These are phyloP conservation scores for Benthosema pterotum DNA, from an alignment of 2,797 vertebrate species.

Conservation along the genomic window DNA sequence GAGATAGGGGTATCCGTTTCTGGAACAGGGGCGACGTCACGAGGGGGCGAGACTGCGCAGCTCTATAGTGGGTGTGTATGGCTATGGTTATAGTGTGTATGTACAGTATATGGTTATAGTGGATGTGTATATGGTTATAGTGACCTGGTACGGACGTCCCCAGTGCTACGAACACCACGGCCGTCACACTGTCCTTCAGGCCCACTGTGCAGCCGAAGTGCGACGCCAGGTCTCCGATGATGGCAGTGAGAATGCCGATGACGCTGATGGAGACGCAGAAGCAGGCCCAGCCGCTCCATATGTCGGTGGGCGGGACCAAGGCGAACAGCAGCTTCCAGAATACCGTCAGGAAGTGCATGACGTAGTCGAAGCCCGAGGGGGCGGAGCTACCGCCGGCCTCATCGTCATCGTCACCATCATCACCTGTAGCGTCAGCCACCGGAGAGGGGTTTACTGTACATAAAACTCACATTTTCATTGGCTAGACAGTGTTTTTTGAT, in stretches of 20 bases:
- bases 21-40: too few species aligned
- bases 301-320: slow-evolving; percentile 94
- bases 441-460: too few species aligned
- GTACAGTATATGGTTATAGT: too few species aligned
- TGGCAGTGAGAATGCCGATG: slow-evolving; percentile 92
- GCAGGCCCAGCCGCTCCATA: slow-evolving; percentile 97
- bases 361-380: slow-evolving; percentile 93
- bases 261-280: slow-evolving; percentile 92
- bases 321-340: slow-evolving; percentile 98
- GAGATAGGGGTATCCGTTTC: too few species aligned
- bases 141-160: slow-evolving; percentile 96
- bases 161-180: slow-evolving; percentile 94
- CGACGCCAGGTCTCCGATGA: slow-evolving; percentile 95
- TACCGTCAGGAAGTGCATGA: slow-evolving; percentile 96
- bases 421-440: slow-evolving; percentile 53
- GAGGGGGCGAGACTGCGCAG: too few species aligned
- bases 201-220: slow-evolving; percentile 98
- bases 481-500: too few species aligned
- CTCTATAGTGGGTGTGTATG: background rate
- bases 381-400: slow-evolving; percentile 87
- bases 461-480: too few species aligned
- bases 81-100: too few species aligned
- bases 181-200: slow-evolving; percentile 96
- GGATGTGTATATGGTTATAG: too few species aligned
- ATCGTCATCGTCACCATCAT: slow-evolving; percentile 74